These are phyloP conservation scores for Campoletis raptor DNA, from an alignment of 2,888 invertebrate genomes.

Conservation along the genomic window DNA sequence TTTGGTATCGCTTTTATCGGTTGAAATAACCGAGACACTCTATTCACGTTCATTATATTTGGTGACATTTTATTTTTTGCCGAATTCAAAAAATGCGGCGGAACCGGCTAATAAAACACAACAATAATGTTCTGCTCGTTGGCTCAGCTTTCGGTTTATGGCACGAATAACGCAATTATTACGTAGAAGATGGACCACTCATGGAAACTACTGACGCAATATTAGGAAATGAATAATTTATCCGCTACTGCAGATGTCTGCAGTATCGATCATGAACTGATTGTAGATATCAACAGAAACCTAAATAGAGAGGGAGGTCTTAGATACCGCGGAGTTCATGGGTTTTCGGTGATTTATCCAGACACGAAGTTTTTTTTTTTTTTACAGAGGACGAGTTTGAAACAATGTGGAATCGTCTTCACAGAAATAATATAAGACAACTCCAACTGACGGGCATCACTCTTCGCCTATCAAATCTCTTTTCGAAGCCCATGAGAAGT, in stretches of 20 bases:
- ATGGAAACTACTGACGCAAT: background rate
- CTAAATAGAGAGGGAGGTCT: background rate
- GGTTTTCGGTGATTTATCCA: background rate
- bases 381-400: background rate
- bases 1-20: slow-evolving; percentile 89
- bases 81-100: background rate
- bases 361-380: background rate
- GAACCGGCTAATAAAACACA: background rate
- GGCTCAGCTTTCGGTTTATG: background rate
- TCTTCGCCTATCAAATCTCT: too few species aligned
- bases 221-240: background rate
- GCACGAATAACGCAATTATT: background rate
- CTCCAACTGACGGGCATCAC: too few species aligned
- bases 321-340: background rate
- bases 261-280: background rate
- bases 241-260: background rate
- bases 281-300: background rate
- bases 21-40: slow-evolving; percentile 90
- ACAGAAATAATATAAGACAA: too few species aligned
- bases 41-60: slow-evolving; percentile 85
- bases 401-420: background rate
- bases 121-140: background rate
- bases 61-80: slow-evolving; percentile 67
- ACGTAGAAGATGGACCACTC: background rate
- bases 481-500: too few species aligned